A percentile compares a stretch with the other conserved stretches of the same genome.
These are phyloP conservation scores for Sipha maydis DNA, from an alignment of 2,888 invertebrate species.

Conservation along the genomic window DNA sequence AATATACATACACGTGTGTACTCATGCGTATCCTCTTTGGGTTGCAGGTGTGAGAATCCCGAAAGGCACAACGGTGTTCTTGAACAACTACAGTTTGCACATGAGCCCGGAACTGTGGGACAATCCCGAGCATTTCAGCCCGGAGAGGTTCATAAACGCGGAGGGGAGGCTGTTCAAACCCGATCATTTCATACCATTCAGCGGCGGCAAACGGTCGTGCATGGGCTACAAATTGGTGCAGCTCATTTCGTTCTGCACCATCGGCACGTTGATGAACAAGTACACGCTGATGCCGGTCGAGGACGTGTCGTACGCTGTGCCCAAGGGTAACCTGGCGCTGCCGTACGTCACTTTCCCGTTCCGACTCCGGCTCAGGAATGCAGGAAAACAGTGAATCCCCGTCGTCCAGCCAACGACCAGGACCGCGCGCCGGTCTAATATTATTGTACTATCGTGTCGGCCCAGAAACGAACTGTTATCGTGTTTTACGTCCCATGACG, in stretches of 20 bases:
- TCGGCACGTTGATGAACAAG: slow-evolving; percentile 71
- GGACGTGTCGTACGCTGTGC: slow-evolving; percentile 69
- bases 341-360: slow-evolving; percentile 70
- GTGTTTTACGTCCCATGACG: neutral
- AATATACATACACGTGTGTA: neutral
- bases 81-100: slow-evolving; percentile 77
- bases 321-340: slow-evolving; percentile 72
- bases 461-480: no score
- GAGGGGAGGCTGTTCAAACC: slow-evolving; percentile 72
- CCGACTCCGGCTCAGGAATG: slow-evolving; percentile 25
- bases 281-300: slow-evolving; percentile 70
- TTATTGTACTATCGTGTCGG: no score
- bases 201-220: slow-evolving; percentile 75
- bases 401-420: neutral
- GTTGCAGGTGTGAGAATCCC: slow-evolving; percentile 72
- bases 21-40: slow-evolving; percentile 34
- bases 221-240: slow-evolving; percentile 78
- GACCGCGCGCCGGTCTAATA: neutral
- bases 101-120: slow-evolving; percentile 74
- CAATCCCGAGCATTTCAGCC: slow-evolving; percentile 72
- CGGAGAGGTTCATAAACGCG: slow-evolving; percentile 72
- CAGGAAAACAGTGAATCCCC: neutral
- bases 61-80: slow-evolving; percentile 74
- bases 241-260: slow-evolving; percentile 71
- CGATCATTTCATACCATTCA: slow-evolving; percentile 76